Base-by-base conservation (phyloP, 2,113 vertebrate species). In the Strigops habroptila region DNA sequence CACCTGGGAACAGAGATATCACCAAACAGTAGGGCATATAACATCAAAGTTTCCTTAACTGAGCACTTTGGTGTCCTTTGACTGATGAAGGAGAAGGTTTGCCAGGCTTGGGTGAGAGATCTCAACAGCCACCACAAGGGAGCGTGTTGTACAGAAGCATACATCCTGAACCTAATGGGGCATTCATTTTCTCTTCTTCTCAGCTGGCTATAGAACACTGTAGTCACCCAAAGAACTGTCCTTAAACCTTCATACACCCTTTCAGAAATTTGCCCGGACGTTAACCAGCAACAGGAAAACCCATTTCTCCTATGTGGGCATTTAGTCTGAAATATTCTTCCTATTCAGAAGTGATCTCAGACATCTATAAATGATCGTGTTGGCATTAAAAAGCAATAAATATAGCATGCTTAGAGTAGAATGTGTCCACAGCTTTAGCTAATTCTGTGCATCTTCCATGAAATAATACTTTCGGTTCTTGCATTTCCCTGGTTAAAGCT, bases 81-180 rank as follows among this genome's bases (percentile, higher is more conserved):
- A 39, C 14, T 75, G 33, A 65, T 57, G 64, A 71, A 69, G 23
- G 12, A 79, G 19, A 39, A 79, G 24, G 25, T 53, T 73, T 65
- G 17, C 8, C 67, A 76, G 35, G 39, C 41, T 74, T 39, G 6
- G 39, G 23, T 39, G 48, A 48, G 19, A 62, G 7, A 64, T 12
- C 11, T 5, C 3, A 8, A 41, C 9, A 73, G 35, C 24, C 52
- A 27, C 15, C 25, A 14, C 21, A 33, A 2, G 8, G 18, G 25
- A 48, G n/a, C 75, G 15, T 3, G 22, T 25, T 51, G 16, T 52
- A 57, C 18, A 86, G 41, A 70, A 81, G 18, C 39, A 67, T 3
- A 37, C 2, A 3, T 18, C 18, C 1, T 1, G 49, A 24, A 37
- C 28, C 52, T 63, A 5, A 30, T 2, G 11, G 7, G 5, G 13